Evolutionary conservation across 2,888 invertebrate genomes (phyloP).

Genomic region (Euclidia mi): DNA sequence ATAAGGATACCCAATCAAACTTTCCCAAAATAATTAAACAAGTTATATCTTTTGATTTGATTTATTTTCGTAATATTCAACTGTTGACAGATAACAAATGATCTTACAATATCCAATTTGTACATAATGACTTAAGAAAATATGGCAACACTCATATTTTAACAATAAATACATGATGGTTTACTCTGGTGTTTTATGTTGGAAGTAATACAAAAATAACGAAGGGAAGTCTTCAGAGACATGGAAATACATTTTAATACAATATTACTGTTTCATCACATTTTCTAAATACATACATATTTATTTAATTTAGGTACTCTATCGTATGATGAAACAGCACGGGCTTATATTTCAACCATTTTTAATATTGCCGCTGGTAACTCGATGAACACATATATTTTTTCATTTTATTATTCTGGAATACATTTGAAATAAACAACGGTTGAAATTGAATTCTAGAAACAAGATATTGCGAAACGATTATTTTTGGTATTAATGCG

Average conservation of each 20-base stretch:
- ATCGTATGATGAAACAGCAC: slow-evolving; percentile 21
- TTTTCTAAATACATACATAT: slow-evolving; percentile 3
- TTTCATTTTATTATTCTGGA: neutral
- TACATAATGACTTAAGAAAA: slow-evolving; percentile 90
- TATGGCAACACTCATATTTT: slow-evolving; percentile 90
- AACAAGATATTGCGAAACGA: slow-evolving; percentile 22
- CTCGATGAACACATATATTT: neutral
- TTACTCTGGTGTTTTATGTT: slow-evolving; percentile 59
- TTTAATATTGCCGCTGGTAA: slow-evolving; percentile 14
- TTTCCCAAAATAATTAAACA: slow-evolving; percentile 61
- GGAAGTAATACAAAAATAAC: slow-evolving; percentile 48
- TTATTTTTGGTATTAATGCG: neutral
- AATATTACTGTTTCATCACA: slow-evolving; percentile 48
- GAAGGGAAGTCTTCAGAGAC: slow-evolving; percentile 45
- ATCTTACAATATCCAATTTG: slow-evolving; percentile 89
- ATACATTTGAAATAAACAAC: slow-evolving; percentile 12
- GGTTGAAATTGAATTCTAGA: slow-evolving; percentile 33
- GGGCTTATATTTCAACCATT: slow-evolving; percentile 32
- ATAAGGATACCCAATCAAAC: slow-evolving; percentile 9
- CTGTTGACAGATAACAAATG: slow-evolving; percentile 90
- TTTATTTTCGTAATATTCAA: slow-evolving; percentile 90
- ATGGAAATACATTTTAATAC: slow-evolving; percentile 23
- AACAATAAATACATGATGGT: slow-evolving; percentile 83
- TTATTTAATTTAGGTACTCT: neutral
- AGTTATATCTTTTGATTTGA: slow-evolving; percentile 75